A percentile compares a stretch with the other conserved stretches of the same genome.
phyloP scores from a whole-genome alignment of 1,140 invertebrate genomes.

The Lithobius niger region DNA sequence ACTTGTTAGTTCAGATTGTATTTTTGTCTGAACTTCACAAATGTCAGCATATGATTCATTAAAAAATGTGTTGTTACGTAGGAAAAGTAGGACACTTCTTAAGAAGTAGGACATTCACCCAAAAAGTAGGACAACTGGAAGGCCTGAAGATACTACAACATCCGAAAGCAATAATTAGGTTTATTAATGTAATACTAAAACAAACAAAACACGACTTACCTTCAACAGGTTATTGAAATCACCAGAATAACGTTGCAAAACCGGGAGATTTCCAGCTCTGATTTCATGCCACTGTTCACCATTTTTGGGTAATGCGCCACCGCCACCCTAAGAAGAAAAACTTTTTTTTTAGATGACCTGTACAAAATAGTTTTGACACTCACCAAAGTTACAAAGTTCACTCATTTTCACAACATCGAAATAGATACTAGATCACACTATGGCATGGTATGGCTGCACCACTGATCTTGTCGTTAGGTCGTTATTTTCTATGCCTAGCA shows the following conservation, averaged over 20 bases:
- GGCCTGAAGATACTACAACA: conserved; percentile 55
- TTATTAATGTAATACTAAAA: no score
- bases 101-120: no score
- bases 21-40: no score
- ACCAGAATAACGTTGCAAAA: conserved; percentile 45
- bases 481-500: no score
- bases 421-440: neutral
- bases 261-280: conserved; percentile 52
- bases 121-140: no score
- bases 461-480: no score
- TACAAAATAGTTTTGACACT: neutral
- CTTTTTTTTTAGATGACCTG: no score
- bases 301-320: conserved; percentile 71
- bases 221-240: conserved; percentile 64
- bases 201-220: conserved; percentile 30
- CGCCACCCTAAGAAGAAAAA: conserved; percentile 44
- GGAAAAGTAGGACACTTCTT: conserved; percentile 47
- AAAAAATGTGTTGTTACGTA: no score
- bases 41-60: no score
- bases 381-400: neutral
- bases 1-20: no score
- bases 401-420: neutral
- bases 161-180: conserved; percentile 37
- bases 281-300: conserved; percentile 72
- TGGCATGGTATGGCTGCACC: neutral